These are phyloP conservation scores for Macroteleia sp. DNA, from an alignment of 2,888 invertebrate species.

Conservation along the genomic window DNA sequence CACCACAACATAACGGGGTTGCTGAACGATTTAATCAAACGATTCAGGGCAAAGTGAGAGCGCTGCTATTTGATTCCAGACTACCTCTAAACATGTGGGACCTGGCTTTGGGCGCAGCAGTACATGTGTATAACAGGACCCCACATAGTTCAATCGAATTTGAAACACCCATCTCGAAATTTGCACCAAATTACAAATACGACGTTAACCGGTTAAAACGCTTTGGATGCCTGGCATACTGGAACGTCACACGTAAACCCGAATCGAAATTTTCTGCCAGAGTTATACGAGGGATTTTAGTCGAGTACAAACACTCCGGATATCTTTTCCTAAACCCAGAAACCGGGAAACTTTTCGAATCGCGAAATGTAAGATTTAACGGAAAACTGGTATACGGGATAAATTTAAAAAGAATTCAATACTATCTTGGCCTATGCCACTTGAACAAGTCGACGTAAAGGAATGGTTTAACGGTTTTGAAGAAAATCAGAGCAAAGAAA, in stretches of 20 bases:
- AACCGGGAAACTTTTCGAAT: background rate
- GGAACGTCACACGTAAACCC: conserved; percentile 29
- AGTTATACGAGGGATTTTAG: background rate
- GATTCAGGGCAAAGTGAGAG: background rate
- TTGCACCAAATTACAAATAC: conserved; percentile 29
- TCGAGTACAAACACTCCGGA: background rate
- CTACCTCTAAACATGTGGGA: background rate
- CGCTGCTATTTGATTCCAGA: background rate
- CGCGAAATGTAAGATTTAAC: background rate
- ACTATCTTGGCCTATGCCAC: too few species aligned
- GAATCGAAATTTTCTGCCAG: background rate
- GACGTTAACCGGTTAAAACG: conserved; percentile 51
- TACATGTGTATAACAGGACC: background rate
- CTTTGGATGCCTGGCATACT: conserved; percentile 55
- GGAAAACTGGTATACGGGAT: conserved; percentile 55
- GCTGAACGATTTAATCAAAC: background rate
- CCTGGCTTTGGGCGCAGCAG: background rate
- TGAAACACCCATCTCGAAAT: conserved; percentile 46
- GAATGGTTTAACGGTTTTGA: too few species aligned
- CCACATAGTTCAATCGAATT: conserved; percentile 69
- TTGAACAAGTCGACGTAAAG: too few species aligned
- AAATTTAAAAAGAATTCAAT: conserved; percentile 36
- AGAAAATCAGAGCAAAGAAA: too few species aligned
- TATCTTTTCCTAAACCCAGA: conserved; percentile 1
- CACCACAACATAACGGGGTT: background rate